Evolutionary conservation across 2,113 vertebrate species (phyloP).

Genomic region (Gadus chalcogrammus): DNA sequence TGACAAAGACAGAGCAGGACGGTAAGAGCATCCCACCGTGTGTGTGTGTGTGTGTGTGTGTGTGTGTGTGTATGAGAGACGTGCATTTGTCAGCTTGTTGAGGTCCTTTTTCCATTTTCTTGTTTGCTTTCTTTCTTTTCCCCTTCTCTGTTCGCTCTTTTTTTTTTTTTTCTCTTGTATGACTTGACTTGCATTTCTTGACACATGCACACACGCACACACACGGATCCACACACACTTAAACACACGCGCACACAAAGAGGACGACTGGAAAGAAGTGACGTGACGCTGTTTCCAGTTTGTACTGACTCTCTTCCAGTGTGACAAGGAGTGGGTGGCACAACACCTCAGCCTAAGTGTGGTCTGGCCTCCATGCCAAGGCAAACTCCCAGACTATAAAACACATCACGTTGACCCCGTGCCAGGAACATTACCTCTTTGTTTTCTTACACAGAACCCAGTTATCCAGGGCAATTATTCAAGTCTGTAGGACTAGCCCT

Average conservation of each 20-base stretch:
- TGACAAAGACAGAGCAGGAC: constrained; percentile 98
- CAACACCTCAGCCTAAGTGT: constrained; percentile 68
- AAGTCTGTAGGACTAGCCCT: constrained; percentile 40
- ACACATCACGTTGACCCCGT: constrained; percentile 58
- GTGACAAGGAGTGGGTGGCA: constrained; percentile 74
- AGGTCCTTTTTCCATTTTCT: neutral
- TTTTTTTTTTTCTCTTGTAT: constrained; percentile 23
- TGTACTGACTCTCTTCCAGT: constrained; percentile 70
- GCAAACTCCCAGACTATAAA: constrained; percentile 73
- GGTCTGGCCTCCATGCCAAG: constrained; percentile 65
- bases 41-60: constrained; percentile 29
- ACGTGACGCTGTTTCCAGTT: constrained; percentile 74
- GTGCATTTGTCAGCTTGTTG: constrained; percentile 6
- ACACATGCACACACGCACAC: constrained; percentile 10
- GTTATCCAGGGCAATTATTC: constrained; percentile 50
- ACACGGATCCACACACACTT: constrained; percentile 31
- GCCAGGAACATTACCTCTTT: constrained; percentile 75
- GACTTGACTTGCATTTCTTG: constrained; percentile 31
- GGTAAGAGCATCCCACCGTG: constrained; percentile 74
- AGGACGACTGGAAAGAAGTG: constrained; percentile 45
- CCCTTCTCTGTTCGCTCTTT: constrained; percentile 16
- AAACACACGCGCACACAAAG: constrained; percentile 4
- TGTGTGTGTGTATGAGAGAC: constrained; percentile 3
- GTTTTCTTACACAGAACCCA: constrained; percentile 58
- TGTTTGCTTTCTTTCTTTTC: constrained; percentile 14